Evolutionary conservation across 2,113 vertebrate species (phyloP).

Genomic region (Takifugu flavidus): DNA sequence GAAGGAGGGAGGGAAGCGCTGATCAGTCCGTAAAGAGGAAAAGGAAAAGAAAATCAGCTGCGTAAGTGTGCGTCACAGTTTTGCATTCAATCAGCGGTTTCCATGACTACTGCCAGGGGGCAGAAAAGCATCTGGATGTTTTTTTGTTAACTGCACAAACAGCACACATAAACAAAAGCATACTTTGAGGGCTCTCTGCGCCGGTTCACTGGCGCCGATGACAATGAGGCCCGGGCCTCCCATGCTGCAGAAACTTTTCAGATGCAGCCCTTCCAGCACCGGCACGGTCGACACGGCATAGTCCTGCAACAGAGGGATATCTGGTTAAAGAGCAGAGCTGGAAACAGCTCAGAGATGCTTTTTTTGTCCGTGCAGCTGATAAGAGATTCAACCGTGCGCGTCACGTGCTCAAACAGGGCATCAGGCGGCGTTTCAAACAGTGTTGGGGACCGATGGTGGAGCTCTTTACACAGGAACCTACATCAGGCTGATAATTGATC

Average conservation of each 20-base stretch:
- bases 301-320: conserved; percentile 56
- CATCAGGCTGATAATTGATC: too few species aligned
- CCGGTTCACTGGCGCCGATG: conserved; percentile 90
- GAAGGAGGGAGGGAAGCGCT: too few species aligned
- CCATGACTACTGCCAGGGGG: conserved; percentile 20
- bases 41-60: conserved; percentile 9
- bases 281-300: conserved; percentile 94
- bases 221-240: conserved; percentile 92
- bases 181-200: conserved; percentile 96
- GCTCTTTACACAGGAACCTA: too few species aligned
- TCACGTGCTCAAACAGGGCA: too few species aligned
- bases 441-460: too few species aligned
- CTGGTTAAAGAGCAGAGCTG: background rate
- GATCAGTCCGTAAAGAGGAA: background rate
- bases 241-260: conserved; percentile 98
- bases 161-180: conserved; percentile 26
- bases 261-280: conserved; percentile 82
- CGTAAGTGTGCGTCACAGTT: conserved; percentile 32
- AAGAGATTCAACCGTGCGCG: too few species aligned
- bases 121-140: background rate
- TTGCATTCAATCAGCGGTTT: conserved; percentile 31
- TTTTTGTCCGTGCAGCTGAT: too few species aligned
- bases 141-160: conserved; percentile 10
- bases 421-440: too few species aligned
- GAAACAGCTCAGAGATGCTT: background rate